Evolutionary conservation across 2,797 vertebrate genomes (phyloP), one percentile per base, ranked within the genome.

Genomic region (Chelon labrosus): DNA sequence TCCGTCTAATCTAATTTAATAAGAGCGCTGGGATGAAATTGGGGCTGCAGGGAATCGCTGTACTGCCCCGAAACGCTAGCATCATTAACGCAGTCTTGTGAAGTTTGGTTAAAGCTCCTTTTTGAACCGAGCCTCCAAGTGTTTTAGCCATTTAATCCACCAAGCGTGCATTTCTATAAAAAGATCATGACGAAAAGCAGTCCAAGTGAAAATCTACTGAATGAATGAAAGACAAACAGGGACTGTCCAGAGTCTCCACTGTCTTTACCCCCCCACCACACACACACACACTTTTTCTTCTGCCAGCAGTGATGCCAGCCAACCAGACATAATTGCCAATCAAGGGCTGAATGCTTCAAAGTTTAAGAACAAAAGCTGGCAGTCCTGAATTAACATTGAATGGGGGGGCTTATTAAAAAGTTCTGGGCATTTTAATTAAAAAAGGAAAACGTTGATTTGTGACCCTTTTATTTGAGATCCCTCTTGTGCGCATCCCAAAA

Each of bases 271-370:
- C 25, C 38, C 44, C 1, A 11, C 7, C 37, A 38, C 37, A 38
- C 41, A 14, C 41, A 14, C 12, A n/a, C 44, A 35, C 8, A 46
- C 19, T 55, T 53, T 4, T 49, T 19, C 62, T 65, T 77, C 31
- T 75, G 70, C 50, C 80, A 72, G 71, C 62, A 62, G 79, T 65
- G 65, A 83, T 79, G 59, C 72, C 82, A 83, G 72, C 82, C 84
- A 76, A 79, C 44, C 85, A 75, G 55, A 83, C 64, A 80, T 88
- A 90, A 93, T 87, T 88, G 84, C 73, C 87, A 87, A 87, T 91
- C 87, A 86, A 73, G 58, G 35, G 57, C 35, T 71, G 55, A 85
- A 75, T 62, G 77, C 81, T 83, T 90, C 82, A 85, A 82, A 80
- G 83, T 91, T 80, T 68, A 82, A 72, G 80, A 88, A 87, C 84